Evolutionary conservation across 2,797 vertebrate genomes (phyloP).

Genomic region (Hirundo rustica): DNA sequence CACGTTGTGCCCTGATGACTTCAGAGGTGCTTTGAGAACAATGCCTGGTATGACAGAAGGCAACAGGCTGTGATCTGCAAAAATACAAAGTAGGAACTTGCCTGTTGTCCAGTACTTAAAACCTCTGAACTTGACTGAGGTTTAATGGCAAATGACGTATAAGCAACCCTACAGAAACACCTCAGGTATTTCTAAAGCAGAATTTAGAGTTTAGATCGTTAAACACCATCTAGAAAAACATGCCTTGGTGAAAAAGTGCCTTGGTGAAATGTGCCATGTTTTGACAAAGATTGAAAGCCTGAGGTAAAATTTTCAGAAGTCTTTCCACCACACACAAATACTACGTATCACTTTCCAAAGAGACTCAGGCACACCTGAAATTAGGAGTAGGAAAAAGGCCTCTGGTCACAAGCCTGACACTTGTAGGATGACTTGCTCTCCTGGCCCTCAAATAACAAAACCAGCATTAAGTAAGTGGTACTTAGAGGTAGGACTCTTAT

Average conservation of each 20-base stretch:
- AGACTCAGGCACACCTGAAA: not conserved
- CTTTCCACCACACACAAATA: not conserved
- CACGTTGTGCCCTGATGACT: rapidly evolving
- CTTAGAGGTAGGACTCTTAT: not conserved
- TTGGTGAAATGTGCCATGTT: not conserved
- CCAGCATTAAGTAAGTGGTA: not conserved
- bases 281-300: not conserved
- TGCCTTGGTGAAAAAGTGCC: not conserved
- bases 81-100: not conserved
- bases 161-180: not conserved
- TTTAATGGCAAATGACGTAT: not conserved
- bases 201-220: not conserved
- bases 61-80: not conserved
- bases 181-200: not conserved
- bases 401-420: not conserved
- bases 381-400: not conserved
- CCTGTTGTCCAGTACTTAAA: not conserved
- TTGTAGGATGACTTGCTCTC: not conserved
- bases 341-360: not conserved
- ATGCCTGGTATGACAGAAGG: not conserved
- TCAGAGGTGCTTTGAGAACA: not conserved
- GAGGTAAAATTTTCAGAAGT: not conserved
- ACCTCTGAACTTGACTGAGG: too few relatives aligned
- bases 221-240: not conserved
- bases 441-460: not conserved